Evolutionary conservation across 2,888 invertebrate species (phyloP).

Genomic region (Mellilla xanthometata): DNA sequence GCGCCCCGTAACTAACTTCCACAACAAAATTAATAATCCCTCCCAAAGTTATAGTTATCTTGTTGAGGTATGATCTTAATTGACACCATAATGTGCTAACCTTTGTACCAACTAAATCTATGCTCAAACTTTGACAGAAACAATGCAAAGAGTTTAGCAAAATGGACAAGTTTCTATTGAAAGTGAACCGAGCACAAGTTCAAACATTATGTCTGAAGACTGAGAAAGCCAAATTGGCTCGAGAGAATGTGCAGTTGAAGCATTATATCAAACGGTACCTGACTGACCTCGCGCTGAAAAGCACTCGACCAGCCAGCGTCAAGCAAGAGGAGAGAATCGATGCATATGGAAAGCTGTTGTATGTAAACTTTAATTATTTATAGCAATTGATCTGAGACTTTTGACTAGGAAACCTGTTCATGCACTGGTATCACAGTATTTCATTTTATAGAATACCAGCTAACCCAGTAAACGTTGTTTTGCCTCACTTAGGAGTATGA

Average conservation of each 20-base stretch:
- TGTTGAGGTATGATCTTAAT: too few species aligned
- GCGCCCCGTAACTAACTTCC: too few species aligned
- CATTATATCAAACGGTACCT: constrained; percentile 84
- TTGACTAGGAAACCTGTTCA: too few species aligned
- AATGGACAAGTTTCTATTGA: constrained; percentile 87
- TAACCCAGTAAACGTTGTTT: too few species aligned
- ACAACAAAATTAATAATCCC: too few species aligned
- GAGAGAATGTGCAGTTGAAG: constrained; percentile 85
- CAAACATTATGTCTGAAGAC: constrained; percentile 66
- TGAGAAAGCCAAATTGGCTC: constrained; percentile 68
- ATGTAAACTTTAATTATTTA: constrained; percentile 24
- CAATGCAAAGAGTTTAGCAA: constrained; percentile 80
- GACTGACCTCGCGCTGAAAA: constrained; percentile 80
- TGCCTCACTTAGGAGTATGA: too few species aligned
- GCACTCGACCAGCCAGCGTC: constrained; percentile 60
- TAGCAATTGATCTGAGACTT: too few species aligned
- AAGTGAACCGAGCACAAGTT: constrained; percentile 67
- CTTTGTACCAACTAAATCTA: too few species aligned
- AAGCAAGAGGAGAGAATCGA: constrained; percentile 47
- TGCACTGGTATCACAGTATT: too few species aligned
- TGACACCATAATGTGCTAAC: too few species aligned
- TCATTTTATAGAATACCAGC: too few species aligned
- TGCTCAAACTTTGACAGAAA: constrained; percentile 54
- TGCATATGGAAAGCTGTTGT: constrained; percentile 42
- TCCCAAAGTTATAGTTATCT: too few species aligned